Conservation (phyloP, 2,888 invertebrate genomes). For the Agrochola lota region DNA sequence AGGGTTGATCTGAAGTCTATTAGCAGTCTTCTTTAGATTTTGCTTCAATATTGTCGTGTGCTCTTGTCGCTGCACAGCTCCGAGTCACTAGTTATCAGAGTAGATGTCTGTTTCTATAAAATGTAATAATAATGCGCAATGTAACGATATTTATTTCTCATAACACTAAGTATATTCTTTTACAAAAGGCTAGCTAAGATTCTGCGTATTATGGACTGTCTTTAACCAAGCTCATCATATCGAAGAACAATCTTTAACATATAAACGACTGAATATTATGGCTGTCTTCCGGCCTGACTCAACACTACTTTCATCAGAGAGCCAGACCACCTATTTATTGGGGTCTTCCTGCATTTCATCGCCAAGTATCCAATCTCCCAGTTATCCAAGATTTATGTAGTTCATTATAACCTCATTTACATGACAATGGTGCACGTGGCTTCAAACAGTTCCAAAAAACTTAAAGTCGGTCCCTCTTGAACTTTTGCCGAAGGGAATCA, state of each 20-base stretch:
- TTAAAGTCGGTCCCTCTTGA: constrained; percentile 32
- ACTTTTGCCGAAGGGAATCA: constrained; percentile 31
- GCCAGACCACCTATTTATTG: constrained; percentile 41
- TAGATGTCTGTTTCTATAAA: neutral
- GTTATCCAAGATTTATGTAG: constrained; percentile 51
- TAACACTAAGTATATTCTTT: neutral
- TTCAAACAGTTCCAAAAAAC: constrained; percentile 40
- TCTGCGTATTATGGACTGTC: neutral
- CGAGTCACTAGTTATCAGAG: neutral
- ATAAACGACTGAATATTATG: constrained; percentile 36
- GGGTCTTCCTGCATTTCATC: constrained; percentile 26
- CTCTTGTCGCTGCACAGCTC: neutral
- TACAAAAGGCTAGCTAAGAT: neutral
- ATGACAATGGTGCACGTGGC: constrained; percentile 49
- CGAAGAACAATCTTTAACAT: constrained; percentile 40
- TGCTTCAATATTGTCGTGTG: too few species aligned
- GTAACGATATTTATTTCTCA: neutral
- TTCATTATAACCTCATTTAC: constrained; percentile 57
- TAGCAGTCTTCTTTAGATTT: neutral
- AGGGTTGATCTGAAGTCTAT: neutral
- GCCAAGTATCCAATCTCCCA: constrained; percentile 24
- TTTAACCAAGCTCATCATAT: constrained; percentile 25
- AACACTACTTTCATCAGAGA: constrained; percentile 8
- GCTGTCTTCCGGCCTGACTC: constrained; percentile 16
- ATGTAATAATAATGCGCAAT: neutral